Conservation (phyloP, 2,797 vertebrate species). For the Miichthys miiuy region DNA sequence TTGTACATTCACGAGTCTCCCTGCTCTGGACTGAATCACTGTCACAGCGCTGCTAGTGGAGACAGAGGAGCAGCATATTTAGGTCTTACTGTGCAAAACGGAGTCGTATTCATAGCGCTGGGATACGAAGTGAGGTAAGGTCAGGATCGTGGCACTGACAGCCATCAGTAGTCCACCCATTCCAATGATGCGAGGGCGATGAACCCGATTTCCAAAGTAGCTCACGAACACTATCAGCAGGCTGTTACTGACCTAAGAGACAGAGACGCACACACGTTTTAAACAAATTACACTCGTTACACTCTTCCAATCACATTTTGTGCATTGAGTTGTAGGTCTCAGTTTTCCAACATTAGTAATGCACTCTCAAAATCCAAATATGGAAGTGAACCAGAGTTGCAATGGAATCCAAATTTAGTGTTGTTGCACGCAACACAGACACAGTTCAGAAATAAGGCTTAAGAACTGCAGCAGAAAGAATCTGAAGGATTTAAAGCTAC, state of each 20-base stretch:
- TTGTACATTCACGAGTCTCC: constrained; percentile 39
- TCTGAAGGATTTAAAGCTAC: neutral
- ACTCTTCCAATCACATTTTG: too few species aligned
- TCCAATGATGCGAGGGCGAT: constrained; percentile 93
- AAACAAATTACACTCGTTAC: neutral
- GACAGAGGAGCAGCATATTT: constrained; percentile 14
- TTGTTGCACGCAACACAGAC: neutral
- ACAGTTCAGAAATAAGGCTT: neutral
- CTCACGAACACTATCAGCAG: constrained; percentile 95
- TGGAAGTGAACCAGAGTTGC: neutral
- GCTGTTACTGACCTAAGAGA: constrained; percentile 91
- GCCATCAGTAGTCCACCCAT: constrained; percentile 92
- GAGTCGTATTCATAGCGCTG: constrained; percentile 86
- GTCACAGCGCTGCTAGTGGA: constrained; percentile 15
- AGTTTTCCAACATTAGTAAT: neutral
- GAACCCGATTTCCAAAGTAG: constrained; percentile 94
- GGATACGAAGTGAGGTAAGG: constrained; percentile 95
- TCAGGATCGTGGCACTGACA: constrained; percentile 90
- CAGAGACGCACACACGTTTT: constrained; percentile 6
- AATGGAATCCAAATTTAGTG: neutral
- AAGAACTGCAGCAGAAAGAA: neutral
- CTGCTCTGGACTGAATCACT: constrained; percentile 45
- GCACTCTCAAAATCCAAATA: constrained; percentile 2
- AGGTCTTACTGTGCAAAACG: constrained; percentile 79
- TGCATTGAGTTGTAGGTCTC: neutral